phyloP scores from a whole-genome alignment of 2,797 vertebrate genomes.

The Neosalanx taihuensis region DNA sequence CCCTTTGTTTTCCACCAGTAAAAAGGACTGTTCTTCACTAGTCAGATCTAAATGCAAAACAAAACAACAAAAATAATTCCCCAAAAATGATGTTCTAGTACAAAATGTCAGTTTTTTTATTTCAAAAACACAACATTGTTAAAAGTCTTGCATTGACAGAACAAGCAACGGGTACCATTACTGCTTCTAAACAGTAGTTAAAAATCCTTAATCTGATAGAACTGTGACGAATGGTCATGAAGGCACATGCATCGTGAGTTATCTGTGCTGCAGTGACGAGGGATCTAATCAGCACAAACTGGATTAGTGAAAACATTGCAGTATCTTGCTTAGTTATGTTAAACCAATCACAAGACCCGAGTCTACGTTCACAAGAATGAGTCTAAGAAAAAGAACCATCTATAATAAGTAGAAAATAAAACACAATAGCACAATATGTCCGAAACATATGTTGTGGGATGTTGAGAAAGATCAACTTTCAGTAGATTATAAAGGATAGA shows the following conservation, averaged over 20 bases:
- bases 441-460: not conserved
- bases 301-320: slow-evolving; percentile 7
- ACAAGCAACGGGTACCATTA: not conserved
- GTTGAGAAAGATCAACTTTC: not conserved
- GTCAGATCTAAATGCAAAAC: not conserved
- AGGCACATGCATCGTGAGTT: slow-evolving; percentile 37
- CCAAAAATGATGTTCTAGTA: not conserved
- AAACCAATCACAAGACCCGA: slow-evolving; percentile 20
- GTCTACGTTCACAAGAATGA: slow-evolving; percentile 9
- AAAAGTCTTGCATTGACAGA: not conserved
- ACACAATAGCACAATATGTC: slow-evolving; percentile 6
- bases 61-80: too few relatives aligned
- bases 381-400: not conserved
- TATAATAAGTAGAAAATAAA: not conserved
- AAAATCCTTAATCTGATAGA: slow-evolving; percentile 13
- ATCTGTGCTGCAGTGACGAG: slow-evolving; percentile 21
- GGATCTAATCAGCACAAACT: slow-evolving; percentile 21
- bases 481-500: slow-evolving; percentile 20
- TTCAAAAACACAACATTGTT: not conserved
- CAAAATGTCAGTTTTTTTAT: not conserved
- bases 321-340: slow-evolving; percentile 38
- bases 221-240: not conserved
- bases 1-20: too few relatives aligned
- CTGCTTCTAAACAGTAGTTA: not conserved
- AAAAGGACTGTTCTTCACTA: not conserved